Base-by-base conservation (phyloP, 2,113 vertebrate species). In the Propithecus coquereli region DNA sequence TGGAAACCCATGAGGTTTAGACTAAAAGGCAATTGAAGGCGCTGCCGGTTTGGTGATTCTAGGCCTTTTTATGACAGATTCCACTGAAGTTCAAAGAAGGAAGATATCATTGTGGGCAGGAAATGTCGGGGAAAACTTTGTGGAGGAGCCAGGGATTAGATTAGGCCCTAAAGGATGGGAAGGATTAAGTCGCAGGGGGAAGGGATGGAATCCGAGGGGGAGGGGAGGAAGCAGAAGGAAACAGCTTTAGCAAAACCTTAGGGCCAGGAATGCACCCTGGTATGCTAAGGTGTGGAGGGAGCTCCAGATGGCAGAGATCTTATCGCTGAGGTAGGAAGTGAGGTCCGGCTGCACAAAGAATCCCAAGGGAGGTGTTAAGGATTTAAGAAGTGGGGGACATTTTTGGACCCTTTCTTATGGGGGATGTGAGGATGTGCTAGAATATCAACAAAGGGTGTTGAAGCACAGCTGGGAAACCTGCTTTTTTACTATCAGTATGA, bases 231-330 rank as follows among this genome's bases (percentile, higher is more conserved):
- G 16, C 5, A 22, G n/a, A 54, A 96, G 73, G 66, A 91, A 95
- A 27, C 12, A 57, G 70, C 23, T 91, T 85, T 40, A 76, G 66
- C 94, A 76, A 95, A 95, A 91, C 37, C 50, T 47, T 7, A 61
- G 20, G 40, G 85, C 20, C 47, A 40, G 90, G 86, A 90, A 90
- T 66, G 92, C 86, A 90, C 63, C 50, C 85, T 27, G 94, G 87
- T 84, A 57, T 34, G 92, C 68, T 37, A 93, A 94, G 27, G 87
- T 93, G 71, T 63, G 57, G 81, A 25, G 82, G 12, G 61, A 59
- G n/a, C 18, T 95, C 57, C 87, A 94, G 93, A 96, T 88, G 94
- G 77, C 70, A 16, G 25, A n/a, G 92, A 94, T 76, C 93, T 96
- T 94, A 95, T 97, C 95, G 83, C 54, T n/a, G 40, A 85, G 59